These are phyloP conservation scores for Drosophila asahinai DNA, from an alignment of 1,140 invertebrate species.

Conservation along the genomic window DNA sequence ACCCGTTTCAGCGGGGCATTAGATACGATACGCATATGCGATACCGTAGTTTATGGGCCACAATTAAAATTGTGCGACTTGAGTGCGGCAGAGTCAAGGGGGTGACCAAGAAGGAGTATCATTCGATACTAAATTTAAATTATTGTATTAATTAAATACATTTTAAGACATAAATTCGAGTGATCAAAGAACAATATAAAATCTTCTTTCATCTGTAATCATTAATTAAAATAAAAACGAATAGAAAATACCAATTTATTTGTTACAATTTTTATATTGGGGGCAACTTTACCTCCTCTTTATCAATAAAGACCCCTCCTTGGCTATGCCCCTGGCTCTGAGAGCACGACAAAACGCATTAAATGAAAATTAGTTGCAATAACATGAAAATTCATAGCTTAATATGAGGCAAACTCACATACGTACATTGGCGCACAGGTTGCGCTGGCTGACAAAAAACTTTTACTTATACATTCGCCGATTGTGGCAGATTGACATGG, in stretches of 20 bases:
- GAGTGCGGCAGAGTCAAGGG: neutral
- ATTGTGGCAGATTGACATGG: conserved; percentile 74
- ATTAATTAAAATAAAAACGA: too few relatives aligned
- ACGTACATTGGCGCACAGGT: conserved; percentile 13
- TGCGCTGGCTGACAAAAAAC: conserved; percentile 42
- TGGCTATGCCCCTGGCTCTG: neutral
- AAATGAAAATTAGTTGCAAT: conserved; percentile 78
- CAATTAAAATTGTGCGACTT: conserved; percentile 70
- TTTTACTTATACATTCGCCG: conserved; percentile 61
- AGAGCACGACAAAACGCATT: conserved; percentile 46
- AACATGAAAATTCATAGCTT: conserved; percentile 82
- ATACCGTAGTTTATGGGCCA: conserved; percentile 73
- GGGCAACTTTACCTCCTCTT: neutral
- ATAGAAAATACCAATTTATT: too few relatives aligned
- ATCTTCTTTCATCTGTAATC: too few relatives aligned
- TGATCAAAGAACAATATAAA: too few relatives aligned
- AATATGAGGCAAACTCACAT: conserved; percentile 57
- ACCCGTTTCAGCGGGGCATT: conserved; percentile 67
- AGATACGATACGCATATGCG: conserved; percentile 75
- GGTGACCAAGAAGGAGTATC: neutral
- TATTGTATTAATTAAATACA: too few relatives aligned
- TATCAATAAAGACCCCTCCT: neutral
- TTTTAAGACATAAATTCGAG: too few relatives aligned
- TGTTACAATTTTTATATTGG: too few relatives aligned
- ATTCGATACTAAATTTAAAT: too few relatives aligned